These are phyloP conservation scores for Sphaerophoria taeniata DNA, from an alignment of 2,888 invertebrate genomes.

Conservation along the genomic window DNA sequence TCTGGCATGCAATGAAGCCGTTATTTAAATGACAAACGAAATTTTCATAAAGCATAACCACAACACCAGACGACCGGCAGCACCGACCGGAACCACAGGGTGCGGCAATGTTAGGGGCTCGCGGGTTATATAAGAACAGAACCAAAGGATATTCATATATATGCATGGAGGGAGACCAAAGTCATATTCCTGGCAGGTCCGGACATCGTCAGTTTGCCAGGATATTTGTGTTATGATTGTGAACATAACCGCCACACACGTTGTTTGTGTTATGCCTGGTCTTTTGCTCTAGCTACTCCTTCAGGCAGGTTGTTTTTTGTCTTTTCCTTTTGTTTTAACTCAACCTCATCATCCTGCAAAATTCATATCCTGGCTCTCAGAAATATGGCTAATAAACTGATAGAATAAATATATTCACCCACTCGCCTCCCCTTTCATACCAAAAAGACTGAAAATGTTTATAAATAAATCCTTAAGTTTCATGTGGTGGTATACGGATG, in stretches of 20 bases:
- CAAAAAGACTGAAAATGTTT: constrained; percentile 14
- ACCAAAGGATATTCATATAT: too few species aligned
- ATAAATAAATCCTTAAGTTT: constrained; percentile 65
- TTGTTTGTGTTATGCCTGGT: constrained; percentile 33
- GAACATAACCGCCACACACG: constrained; percentile 64
- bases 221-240: constrained; percentile 72
- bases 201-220: constrained; percentile 63
- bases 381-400: constrained; percentile 54
- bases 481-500: constrained; percentile 50
- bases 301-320: neutral
- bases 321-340: constrained; percentile 13
- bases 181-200: constrained; percentile 40
- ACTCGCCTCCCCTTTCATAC: neutral
- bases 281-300: neutral
- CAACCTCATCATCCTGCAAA: constrained; percentile 3
- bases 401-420: constrained; percentile 13
- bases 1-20: constrained; percentile 74
- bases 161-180: constrained; percentile 21
- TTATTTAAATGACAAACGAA: constrained; percentile 74
- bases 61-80: constrained; percentile 53
- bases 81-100: constrained; percentile 50
- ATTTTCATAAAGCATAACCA: constrained; percentile 75
- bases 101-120: neutral
- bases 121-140: too few species aligned
- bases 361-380: constrained; percentile 23